phyloP scores from a whole-genome alignment of 2,888 invertebrate species.

The Limulus polyphemus region DNA sequence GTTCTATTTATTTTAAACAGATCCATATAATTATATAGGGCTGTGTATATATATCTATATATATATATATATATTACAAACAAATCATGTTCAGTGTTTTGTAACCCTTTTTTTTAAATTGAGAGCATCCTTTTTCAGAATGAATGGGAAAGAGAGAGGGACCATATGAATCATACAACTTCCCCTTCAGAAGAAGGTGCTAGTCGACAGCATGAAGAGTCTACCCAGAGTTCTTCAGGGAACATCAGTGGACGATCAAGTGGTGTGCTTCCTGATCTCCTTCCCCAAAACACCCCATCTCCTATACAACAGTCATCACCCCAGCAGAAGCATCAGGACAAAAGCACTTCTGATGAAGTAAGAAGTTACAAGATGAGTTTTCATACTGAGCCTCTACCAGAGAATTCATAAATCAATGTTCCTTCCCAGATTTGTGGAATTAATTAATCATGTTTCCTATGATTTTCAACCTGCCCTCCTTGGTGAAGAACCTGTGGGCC shows the following conservation, averaged over 20 bases:
- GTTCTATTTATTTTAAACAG: too few species aligned
- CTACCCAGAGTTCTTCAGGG: constrained; percentile 2
- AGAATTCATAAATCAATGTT: not conserved
- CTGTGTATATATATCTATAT: too few species aligned
- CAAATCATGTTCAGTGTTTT: too few species aligned
- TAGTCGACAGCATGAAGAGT: constrained; percentile 9
- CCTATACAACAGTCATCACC: constrained; percentile 15
- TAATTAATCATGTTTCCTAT: too few species aligned
- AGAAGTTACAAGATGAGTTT: constrained; percentile 32
- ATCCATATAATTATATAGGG: too few species aligned
- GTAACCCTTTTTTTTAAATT: too few species aligned
- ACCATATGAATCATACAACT: constrained; percentile 6
- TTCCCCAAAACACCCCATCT: constrained; percentile 48
- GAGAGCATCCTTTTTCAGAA: too few species aligned
- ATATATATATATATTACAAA: too few species aligned
- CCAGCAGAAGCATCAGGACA: constrained; percentile 51
- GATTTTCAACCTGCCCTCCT: too few species aligned
- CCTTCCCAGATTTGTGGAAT: too few species aligned
- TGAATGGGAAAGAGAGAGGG: constrained; percentile 6
- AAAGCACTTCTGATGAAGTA: constrained; percentile 91
- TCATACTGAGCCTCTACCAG: not conserved
- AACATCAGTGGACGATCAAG: constrained; percentile 52
- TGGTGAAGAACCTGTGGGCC: too few species aligned
- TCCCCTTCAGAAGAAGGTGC: constrained; percentile 10
- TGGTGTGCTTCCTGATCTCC: constrained; percentile 85